Evolutionary conservation across 2,113 vertebrate species (phyloP), one percentile per base, ranked within the genome.

Genomic region (Lepidothrix coronata): DNA sequence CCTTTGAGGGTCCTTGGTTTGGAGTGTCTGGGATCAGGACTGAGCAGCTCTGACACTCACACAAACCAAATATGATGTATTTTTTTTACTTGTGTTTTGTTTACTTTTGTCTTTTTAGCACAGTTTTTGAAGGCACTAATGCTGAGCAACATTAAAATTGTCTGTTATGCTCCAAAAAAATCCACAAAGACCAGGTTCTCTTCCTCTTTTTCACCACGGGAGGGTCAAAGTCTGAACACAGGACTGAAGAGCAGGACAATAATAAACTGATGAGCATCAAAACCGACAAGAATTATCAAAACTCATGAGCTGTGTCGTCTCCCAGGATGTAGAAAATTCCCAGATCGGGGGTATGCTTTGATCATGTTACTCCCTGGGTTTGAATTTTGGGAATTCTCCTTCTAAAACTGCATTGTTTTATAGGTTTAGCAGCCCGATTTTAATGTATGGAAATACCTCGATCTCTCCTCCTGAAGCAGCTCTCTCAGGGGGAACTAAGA

Each of bases 161-260:
- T 0, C 31, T 16, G 4, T 30, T 33, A 3, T 3, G 14, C 28
- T 85, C 39, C 48, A 24, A 41, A 37, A 80, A 76, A 33, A 13
- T 4, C 1, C 2, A 31, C 6, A 2, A 6, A 30, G 18, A 8
- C 18, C 9, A 4, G 28, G 27, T 5, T 31, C 12, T 62, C 0
- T 5, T 44, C 37, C 12, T 72, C 6, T 9, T 68, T 80, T 21
- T n/a, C 35, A 35, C 11, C 24, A 3, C 8, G 23, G 21, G 24
- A 52, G 48, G 49, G 49, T 39, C 20, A 12, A 57, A 57, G 14
- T 8, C 5, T 12, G 19, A 49, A 37, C 41, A 22, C n/a, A 16
- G 19, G 63, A 11, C 22, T 33, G 39, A 41, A 41, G 39, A 41
- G 39, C 39, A 41, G 39, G 39, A 12, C 39, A 23, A 16, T 21